A percentile compares a stretch with the other conserved stretches of the same genome.
phyloP scores from a whole-genome alignment of 2,113 vertebrate species.

The Cynoglossus semilaevis region DNA sequence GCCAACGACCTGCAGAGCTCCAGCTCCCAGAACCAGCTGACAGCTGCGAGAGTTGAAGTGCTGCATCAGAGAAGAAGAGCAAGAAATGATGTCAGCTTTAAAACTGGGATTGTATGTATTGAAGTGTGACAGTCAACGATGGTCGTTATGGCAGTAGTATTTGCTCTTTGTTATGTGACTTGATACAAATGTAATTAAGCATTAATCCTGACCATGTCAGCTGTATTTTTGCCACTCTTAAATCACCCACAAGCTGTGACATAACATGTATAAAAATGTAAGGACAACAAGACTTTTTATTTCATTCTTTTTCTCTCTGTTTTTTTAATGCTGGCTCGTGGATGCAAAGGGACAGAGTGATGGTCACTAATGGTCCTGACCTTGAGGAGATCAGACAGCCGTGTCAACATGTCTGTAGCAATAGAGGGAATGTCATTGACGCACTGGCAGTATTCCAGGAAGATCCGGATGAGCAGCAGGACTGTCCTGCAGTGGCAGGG shows the following conservation, averaged over 20 bases:
- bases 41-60: slow-evolving; percentile 99
- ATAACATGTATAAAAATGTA: no score
- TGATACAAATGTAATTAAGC: no score
- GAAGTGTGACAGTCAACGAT: no score
- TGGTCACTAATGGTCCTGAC: slow-evolving; percentile 52
- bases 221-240: no score
- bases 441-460: slow-evolving; percentile 98
- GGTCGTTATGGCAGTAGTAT: no score
- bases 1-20: slow-evolving; percentile 94
- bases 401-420: slow-evolving; percentile 93
- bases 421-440: slow-evolving; percentile 97
- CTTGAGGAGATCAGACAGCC: slow-evolving; percentile 94
- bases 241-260: no score
- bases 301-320: background rate
- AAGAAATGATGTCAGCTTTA: no score
- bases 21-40: slow-evolving; percentile 95
- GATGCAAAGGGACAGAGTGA: background rate
- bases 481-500: slow-evolving; percentile 82
- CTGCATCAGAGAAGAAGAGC: slow-evolving; percentile 60
- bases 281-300: background rate
- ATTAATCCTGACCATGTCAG: no score
- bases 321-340: no score
- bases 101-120: no score
- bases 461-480: slow-evolving; percentile 94
- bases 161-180: no score